A percentile compares a stretch with the other conserved stretches of the same genome.
Conservation (phyloP, 2,797 vertebrate genomes). For the Anabas testudineus region DNA sequence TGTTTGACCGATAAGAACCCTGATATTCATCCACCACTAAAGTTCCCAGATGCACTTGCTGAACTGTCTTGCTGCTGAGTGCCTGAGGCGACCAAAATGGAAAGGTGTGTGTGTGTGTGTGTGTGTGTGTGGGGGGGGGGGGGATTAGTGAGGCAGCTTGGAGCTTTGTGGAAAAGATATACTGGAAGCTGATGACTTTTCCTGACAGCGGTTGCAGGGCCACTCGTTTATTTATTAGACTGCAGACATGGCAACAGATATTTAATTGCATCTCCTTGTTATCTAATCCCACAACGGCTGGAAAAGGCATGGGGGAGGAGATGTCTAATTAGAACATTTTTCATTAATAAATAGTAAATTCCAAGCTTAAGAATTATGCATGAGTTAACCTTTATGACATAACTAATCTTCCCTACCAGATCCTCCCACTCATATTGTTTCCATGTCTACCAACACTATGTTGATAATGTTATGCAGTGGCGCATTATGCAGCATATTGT, state of each 20-base stretch:
- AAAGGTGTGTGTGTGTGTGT: too few relatives aligned
- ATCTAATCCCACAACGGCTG: slow-evolving; percentile 35
- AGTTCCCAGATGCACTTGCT: slow-evolving; percentile 36
- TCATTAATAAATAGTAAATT: slow-evolving; percentile 72
- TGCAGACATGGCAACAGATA: slow-evolving; percentile 46
- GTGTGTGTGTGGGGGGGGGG: too few relatives aligned
- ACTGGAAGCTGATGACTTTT: slow-evolving; percentile 64
- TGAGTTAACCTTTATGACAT: slow-evolving; percentile 73
- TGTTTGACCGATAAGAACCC: slow-evolving; percentile 55
- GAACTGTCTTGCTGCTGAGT: slow-evolving; percentile 41
- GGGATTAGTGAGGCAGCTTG: slow-evolving; percentile 63
- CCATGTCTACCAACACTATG: slow-evolving; percentile 53
- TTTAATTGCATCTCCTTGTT: slow-evolving; percentile 51
- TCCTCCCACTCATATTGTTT: slow-evolving; percentile 58
- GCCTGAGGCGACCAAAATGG: slow-evolving; percentile 31
- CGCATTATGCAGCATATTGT: slow-evolving; percentile 68
- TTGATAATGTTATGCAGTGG: slow-evolving; percentile 74
- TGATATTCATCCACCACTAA: slow-evolving; percentile 54
- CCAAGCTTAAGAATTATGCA: slow-evolving; percentile 66
- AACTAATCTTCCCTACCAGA: slow-evolving; percentile 72
- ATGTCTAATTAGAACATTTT: slow-evolving; percentile 66
- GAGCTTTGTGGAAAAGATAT: slow-evolving; percentile 53
- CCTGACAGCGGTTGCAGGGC: slow-evolving; percentile 33
- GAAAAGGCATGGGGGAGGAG: slow-evolving; percentile 23
- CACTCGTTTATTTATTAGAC: slow-evolving; percentile 55